These are phyloP conservation scores for Sinonovacula constricta DNA, from an alignment of 1,140 invertebrate species.

Conservation along the genomic window DNA sequence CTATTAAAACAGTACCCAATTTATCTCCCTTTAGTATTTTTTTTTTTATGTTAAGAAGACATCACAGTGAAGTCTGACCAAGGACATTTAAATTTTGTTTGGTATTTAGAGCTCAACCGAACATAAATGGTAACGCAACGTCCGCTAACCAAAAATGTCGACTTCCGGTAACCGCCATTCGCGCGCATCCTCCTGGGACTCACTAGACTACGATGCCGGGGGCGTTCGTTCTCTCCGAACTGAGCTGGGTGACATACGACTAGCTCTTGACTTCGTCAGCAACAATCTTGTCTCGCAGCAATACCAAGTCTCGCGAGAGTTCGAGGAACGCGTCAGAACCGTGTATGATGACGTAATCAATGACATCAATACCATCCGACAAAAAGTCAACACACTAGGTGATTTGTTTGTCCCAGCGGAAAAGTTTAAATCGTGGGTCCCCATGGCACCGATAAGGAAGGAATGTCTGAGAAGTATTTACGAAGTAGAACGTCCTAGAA, in stretches of 20 bases:
- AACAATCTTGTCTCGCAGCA: constrained; percentile 20
- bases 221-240: neutral
- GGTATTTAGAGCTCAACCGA: no score
- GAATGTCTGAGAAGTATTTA: constrained; percentile 4
- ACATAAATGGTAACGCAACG: no score
- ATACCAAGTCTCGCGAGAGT: constrained; percentile 32
- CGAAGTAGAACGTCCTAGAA: neutral
- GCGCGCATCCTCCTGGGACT: neutral
- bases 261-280: constrained; percentile 10
- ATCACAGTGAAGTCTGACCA: no score
- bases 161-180: no score
- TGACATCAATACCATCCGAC: constrained; percentile 32
- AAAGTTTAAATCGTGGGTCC: constrained; percentile 35
- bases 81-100: no score
- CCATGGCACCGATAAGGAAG: constrained; percentile 20
- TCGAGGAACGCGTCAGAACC: constrained; percentile 19
- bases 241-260: constrained; percentile 25
- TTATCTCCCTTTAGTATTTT: no score
- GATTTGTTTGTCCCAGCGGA: constrained; percentile 5
- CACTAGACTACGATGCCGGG: neutral
- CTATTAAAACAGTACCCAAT: no score
- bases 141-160: no score
- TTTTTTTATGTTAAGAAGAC: no score
- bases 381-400: constrained; percentile 20
- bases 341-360: constrained; percentile 47